Evolutionary conservation across 2,888 invertebrate genomes (phyloP), one percentile per base, ranked within the genome.

Genomic region (Ichneumoninae sp.): DNA sequence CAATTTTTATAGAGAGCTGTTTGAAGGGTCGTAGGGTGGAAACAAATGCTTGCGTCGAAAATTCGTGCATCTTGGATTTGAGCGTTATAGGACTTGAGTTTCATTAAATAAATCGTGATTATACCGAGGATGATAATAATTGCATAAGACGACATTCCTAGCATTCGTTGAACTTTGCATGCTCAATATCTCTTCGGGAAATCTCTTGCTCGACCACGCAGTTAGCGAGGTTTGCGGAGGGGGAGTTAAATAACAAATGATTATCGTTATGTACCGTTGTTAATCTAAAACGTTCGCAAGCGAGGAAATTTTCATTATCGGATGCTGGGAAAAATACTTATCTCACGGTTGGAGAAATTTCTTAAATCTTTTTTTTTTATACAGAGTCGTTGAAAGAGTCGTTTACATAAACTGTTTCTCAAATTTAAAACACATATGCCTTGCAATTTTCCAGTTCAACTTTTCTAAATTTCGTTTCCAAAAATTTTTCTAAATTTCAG

Each of bases 61-160:
- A 70, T 52, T 44, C 40, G n/a, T 8, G 5, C 5, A 6, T 33
- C 33, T 33, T 33, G 33, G 0, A 33, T 5, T 5, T 0, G 5
- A 33, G 5, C 5, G 33, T 33, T 33, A 33, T 33, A 5, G 33
- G 33, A 33, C 33, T 33, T 33, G 33, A 33, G 33, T 33, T 33
- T 36, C 36, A 1, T 36, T 7, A 8, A 7, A 36, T 36, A 36
- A 36, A 8, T 7, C 36, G 36, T 36, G 0, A 8, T 36, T 36
- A 8, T 36, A 1, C 47, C 50, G 44, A 22, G 60, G n/a, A 79
- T 63, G 50, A 79, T 65, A 54, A 83, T 83, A 74, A 83, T 73
- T 78, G 71, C 52, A 68, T 50, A 78, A 83, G 68, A 63, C 78
- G 68, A 83, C 83, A 83, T 83, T 83, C 83, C 74, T 78, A 70